Base-by-base conservation (phyloP, 2,113 vertebrate genomes). In the Hemicordylus capensis region DNA sequence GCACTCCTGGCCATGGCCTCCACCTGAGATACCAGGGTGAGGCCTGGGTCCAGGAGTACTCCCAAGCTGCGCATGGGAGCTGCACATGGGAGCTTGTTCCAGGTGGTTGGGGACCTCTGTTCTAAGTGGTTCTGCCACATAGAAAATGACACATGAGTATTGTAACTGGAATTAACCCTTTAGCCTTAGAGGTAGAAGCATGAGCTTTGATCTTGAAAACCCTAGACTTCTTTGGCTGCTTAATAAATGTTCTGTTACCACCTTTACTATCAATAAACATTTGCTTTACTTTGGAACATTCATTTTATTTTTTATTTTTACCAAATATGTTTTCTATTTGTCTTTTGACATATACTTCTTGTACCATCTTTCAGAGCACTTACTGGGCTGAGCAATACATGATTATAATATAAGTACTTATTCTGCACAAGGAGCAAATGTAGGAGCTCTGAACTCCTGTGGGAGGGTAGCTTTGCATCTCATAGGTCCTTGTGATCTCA, bases 131-230 rank as follows among this genome's bases (percentile, higher is more conserved):
- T 78, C 11, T 17, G 15, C 24, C 59, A 14, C 26, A n/a, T 7
- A 44, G 56, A 79, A 59, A 42, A 19, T 79, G 26, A 39, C 10
- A 80, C 9, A 19, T 37, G 48, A 54, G 6, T 56, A 51, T 51
- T 69, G 20, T 24, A n/a, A 11, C 4, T 83, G 72, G 72, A 39
- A 20, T 54, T 75, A 63, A 86, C 56, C 74, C 73, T 84, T 26
- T 86, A 17, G 0, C 2, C 37, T 0, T 0, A 63, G 81, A 54
- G 72, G 63, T 48, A 0, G 1, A 76, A 14, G 0, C 3, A 87
- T 14, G 14, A 0, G 0, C 69, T 67, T 51, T 11, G 22, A 70
- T 66, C 34, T 67, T 1, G 12, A 85, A 80, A 48, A 37, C 82
- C 17, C 46, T 70, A 34, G 20, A 4, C 19, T 54, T 66, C 8